phyloP scores from a whole-genome alignment of 2,113 vertebrate genomes.

The Corvus hawaiiensis region DNA sequence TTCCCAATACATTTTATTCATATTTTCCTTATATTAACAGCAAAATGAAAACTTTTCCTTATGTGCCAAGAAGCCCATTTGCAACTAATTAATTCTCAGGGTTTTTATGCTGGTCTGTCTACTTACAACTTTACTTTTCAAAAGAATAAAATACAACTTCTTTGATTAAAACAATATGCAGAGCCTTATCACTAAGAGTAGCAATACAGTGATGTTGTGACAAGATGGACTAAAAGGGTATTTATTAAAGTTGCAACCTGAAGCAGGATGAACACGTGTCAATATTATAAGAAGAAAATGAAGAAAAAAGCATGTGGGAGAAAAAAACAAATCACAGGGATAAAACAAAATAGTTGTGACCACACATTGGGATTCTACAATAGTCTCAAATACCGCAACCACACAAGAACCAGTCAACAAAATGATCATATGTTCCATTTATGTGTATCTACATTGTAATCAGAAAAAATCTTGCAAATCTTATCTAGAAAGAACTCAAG shows the following conservation, averaged over 20 bases:
- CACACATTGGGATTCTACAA: neutral
- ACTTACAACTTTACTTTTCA: neutral
- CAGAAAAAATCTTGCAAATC: neutral
- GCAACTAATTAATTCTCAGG: neutral
- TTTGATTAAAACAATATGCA: neutral
- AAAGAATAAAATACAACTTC: neutral
- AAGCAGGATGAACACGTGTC: neutral
- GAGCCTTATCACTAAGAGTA: neutral
- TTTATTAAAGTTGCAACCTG: neutral
- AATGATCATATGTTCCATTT: neutral
- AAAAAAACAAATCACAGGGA: neutral
- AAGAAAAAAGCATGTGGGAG: neutral
- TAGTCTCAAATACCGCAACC: neutral
- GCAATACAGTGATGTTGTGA: neutral
- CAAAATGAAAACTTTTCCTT: neutral
- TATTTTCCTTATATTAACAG: neutral
- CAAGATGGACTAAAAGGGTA: neutral
- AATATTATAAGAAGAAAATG: neutral
- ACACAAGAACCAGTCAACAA: neutral
- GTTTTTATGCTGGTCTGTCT: constrained; percentile 2
- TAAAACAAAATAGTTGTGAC: neutral
- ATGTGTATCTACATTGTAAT: neutral
- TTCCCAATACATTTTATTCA: neutral
- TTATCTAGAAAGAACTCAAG: neutral
- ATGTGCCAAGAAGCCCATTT: neutral